Evolutionary conservation across 2,113 vertebrate genomes (phyloP).

Genomic region (Daubentonia madagascariensis): DNA sequence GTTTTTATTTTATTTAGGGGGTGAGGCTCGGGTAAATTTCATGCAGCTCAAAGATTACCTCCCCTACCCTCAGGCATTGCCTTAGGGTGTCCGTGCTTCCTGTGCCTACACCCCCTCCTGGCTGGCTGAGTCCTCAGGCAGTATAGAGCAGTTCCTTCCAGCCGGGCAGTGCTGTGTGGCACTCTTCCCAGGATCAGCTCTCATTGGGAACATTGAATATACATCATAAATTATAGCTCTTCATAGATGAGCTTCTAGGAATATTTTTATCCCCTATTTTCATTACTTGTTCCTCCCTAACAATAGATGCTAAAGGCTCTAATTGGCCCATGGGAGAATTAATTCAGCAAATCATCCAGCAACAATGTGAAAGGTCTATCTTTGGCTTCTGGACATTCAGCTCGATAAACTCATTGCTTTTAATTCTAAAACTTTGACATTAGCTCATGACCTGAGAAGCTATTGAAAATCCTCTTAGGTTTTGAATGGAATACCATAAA

Average conservation of each 20-base stretch:
- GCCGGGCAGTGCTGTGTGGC: not conserved
- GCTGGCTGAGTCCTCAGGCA: too few relatives aligned
- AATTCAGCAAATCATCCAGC: not conserved
- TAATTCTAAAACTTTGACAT: not conserved
- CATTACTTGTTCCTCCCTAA: not conserved
- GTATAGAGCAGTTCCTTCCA: not conserved
- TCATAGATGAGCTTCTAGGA: constrained; percentile 41
- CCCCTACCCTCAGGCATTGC: fast-evolving
- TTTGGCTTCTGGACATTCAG: not conserved
- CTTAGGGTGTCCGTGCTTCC: not conserved
- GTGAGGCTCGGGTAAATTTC: not conserved
- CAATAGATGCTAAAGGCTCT: not conserved
- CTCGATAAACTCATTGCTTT: not conserved
- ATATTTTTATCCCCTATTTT: constrained; percentile 58
- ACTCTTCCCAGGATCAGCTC: not conserved
- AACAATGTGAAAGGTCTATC: constrained; percentile 2
- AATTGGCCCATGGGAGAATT: not conserved
- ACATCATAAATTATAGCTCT: not conserved
- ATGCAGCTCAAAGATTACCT: not conserved
- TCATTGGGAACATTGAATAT: not conserved
- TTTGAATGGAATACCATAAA: constrained; percentile 8
- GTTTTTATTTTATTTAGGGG: not conserved
- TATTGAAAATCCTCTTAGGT: not conserved
- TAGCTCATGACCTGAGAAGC: not conserved
- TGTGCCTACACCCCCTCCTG: not conserved